These are phyloP conservation scores for Ryuthela nishihirai DNA, from an alignment of 2,888 invertebrate species.

Conservation along the genomic window DNA sequence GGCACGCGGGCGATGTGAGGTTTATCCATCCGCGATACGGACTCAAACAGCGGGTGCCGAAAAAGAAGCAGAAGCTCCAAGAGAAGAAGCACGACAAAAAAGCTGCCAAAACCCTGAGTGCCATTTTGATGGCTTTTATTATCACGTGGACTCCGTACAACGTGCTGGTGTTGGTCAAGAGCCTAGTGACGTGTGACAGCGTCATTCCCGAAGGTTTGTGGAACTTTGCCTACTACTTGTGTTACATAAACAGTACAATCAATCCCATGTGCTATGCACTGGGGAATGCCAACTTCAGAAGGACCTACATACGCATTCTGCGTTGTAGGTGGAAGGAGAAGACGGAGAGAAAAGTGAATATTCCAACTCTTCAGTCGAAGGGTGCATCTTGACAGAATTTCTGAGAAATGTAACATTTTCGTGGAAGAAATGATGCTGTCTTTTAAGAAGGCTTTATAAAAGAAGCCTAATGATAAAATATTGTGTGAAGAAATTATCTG, in stretches of 20 bases:
- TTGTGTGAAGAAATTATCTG: no score
- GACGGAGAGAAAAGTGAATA: no score
- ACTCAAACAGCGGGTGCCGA: slow-evolving; percentile 45
- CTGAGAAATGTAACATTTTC: no score
- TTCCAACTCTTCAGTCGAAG: no score
- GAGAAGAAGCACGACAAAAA: slow-evolving; percentile 95
- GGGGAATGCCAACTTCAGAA: slow-evolving; percentile 94
- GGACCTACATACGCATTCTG: slow-evolving; percentile 91
- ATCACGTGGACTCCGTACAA: slow-evolving; percentile 99
- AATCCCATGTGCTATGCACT: slow-evolving; percentile 98
- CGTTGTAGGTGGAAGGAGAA: slow-evolving; percentile 93
- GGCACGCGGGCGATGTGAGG: slow-evolving; percentile 69
- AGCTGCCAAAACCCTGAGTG: slow-evolving; percentile 95
- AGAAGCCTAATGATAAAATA: no score
- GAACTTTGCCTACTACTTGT: slow-evolving; percentile 96
- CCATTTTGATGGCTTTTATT: slow-evolving; percentile 94
- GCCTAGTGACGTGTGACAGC: slow-evolving; percentile 69
- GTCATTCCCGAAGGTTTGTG: slow-evolving; percentile 84
- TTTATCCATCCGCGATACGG: slow-evolving; percentile 5
- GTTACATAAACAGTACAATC: slow-evolving; percentile 98
- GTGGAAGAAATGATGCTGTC: no score
- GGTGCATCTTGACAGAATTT: no score
- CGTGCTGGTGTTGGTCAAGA: slow-evolving; percentile 82
- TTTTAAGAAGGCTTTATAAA: no score
- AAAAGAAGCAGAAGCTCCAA: slow-evolving; percentile 69